Percentiles rank a stretch among this genome's conserved stretches.
Conservation (phyloP, 2,888 invertebrate species). For the Periphyllus acericola region DNA sequence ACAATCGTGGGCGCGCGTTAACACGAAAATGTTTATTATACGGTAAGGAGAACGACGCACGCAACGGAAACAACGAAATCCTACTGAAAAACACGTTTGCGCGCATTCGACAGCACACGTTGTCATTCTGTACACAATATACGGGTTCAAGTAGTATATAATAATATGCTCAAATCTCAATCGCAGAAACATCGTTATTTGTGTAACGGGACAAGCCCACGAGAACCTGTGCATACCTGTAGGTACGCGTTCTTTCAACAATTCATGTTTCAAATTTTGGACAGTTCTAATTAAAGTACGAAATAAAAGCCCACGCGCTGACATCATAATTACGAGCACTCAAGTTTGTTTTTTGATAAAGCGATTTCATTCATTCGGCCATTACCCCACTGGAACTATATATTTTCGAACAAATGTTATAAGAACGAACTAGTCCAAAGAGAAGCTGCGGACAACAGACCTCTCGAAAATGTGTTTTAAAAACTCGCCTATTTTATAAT, state of each 20-base stretch:
- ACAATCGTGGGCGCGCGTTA: neutral
- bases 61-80: neutral
- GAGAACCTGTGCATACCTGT: too few relatives aligned
- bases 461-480: too few relatives aligned
- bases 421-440: too few relatives aligned
- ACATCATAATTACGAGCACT: neutral
- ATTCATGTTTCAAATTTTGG: neutral
- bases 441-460: too few relatives aligned
- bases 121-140: neutral
- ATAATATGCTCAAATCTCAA: too few relatives aligned
- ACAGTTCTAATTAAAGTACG: neutral
- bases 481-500: too few relatives aligned
- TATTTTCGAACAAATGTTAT: too few relatives aligned
- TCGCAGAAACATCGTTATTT: neutral
- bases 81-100: neutral
- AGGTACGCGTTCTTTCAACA: neutral
- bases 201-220: neutral
- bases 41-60: neutral
- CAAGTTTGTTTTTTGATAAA: neutral
- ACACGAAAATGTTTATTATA: neutral
- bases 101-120: neutral
- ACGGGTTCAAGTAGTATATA: too few relatives aligned
- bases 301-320: neutral
- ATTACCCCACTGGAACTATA: too few relatives aligned
- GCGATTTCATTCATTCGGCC: neutral